Base-by-base conservation (phyloP, 2,113 vertebrate genomes). In the Oryzias javanicus region DNA sequence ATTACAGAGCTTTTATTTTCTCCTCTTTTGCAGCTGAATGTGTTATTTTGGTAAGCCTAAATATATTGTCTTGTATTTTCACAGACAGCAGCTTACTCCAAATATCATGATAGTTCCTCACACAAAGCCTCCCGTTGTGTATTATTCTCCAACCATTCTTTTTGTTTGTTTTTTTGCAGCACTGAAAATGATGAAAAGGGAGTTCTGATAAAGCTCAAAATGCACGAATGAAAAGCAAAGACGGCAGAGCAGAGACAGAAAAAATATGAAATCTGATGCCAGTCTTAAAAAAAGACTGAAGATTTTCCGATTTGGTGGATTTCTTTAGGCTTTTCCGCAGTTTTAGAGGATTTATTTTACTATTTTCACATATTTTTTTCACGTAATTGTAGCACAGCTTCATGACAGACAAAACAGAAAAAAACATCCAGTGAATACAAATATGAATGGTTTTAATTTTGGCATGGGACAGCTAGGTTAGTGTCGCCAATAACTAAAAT, bases 131-230 rank as follows among this genome's bases (percentile, higher is more conserved):
- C 58, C 16, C 51, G 70, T 55, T 56, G 20, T 45, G 42, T 41
- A 45, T 65, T 71, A 17, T 49, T 69, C 60, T 59, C 44, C 7
- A 35, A 35, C 53, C 29, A 64, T 52, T 74, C 2, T 42, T 55
- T 16, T 47, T 14, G 64, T 60, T 47, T 49, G 35, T 75, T 70
- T 60, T n/a, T n/a, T 46, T 46, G 44, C 15, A 18, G 17, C 44
- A 46, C 16, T 17, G 44, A 46, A 17, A 46, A 7, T 3, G 17
- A n/a, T 16, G n/a, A 46, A 46, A 46, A n/a, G 3, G 44, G 65
- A 79, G 60, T 57, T 67, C 14, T 57, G 65, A 72, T 55, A 69
- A 68, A 68, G 57, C 50, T 63, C 15, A 29, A 56, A 56, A 44
- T 14, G 25, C 42, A 1, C 25, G 64, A 58, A 76, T 58, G 57